Conservation (phyloP, 2,888 invertebrate species). For the Sycophila texana region DNA sequence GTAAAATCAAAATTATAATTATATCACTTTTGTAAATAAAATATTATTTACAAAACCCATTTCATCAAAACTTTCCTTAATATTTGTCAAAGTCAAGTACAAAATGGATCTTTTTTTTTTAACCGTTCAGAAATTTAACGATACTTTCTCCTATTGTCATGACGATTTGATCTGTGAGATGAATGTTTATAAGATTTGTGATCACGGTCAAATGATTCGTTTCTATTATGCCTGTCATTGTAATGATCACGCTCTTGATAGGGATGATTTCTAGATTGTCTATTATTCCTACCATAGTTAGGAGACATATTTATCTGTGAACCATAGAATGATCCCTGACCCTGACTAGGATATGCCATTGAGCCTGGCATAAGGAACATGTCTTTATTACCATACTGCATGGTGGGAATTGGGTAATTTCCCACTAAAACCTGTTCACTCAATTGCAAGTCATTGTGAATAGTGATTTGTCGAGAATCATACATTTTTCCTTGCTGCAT, state of each 20-base stretch:
- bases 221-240: conserved; percentile 57
- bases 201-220: conserved; percentile 57
- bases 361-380: conserved; percentile 57
- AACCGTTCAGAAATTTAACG: conserved; percentile 50
- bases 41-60: conserved; percentile 2
- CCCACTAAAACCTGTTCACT: conserved; percentile 66
- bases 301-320: conserved; percentile 41
- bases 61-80: conserved; percentile 15
- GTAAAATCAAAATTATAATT: too few species aligned
- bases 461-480: conserved; percentile 40
- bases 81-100: not conserved
- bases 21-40: not conserved
- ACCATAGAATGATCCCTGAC: conserved; percentile 55
- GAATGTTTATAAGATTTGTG: conserved; percentile 56
- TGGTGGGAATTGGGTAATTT: conserved; percentile 47
- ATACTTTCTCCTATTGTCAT: conserved; percentile 61
- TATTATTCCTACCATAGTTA: conserved; percentile 61
- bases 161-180: conserved; percentile 55
- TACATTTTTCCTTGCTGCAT: conserved; percentile 25
- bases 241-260: conserved; percentile 53
- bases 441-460: conserved; percentile 56
- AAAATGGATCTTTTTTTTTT: not conserved
- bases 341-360: conserved; percentile 60
- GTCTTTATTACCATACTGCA: conserved; percentile 55
- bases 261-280: conserved; percentile 57